Percentiles rank a stretch among this genome's conserved stretches.
Evolutionary conservation across 1,140 invertebrate genomes (phyloP).

Genomic region (Penaeus indicus): DNA sequence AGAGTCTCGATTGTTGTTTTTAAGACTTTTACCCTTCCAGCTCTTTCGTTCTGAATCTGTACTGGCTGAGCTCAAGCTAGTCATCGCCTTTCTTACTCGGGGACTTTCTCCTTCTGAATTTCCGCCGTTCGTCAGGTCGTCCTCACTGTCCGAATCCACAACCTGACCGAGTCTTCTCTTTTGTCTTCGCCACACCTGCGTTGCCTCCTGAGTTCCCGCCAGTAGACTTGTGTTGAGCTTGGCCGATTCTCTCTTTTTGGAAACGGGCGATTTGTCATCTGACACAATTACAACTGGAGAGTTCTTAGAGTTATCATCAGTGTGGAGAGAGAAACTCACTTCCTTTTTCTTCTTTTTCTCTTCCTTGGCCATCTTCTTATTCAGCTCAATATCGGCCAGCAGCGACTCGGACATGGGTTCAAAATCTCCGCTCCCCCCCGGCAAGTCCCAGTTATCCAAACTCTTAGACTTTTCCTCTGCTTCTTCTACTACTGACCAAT

Average conservation of each 20-base stretch:
- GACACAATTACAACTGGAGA: too few relatives aligned
- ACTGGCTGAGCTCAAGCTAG: too few relatives aligned
- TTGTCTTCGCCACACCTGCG: neutral
- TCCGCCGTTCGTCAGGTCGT: too few relatives aligned
- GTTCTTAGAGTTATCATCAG: neutral
- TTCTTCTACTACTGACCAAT: neutral
- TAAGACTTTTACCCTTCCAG: neutral
- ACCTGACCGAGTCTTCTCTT: constrained; percentile 1
- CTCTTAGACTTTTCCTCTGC: neutral
- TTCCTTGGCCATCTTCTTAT: neutral
- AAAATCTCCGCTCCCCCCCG: constrained; percentile 40
- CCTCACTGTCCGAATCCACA: neutral
- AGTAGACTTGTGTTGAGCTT: neutral
- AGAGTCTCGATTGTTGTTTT: neutral
- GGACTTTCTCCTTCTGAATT: too few relatives aligned
- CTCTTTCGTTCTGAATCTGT: too few relatives aligned
- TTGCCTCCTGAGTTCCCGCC: constrained; percentile 5
- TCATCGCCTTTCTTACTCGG: too few relatives aligned
- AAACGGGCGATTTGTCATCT: neutral
- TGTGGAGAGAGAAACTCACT: neutral
- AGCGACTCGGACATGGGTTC: constrained; percentile 39
- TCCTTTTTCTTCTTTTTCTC: neutral
- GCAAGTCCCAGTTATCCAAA: neutral
- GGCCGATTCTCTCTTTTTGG: neutral
- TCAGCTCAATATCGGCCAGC: constrained; percentile 20